Evolutionary conservation across 2,888 invertebrate genomes (phyloP), one percentile per base, ranked within the genome.

Genomic region (Pharmacophagus antenor): DNA sequence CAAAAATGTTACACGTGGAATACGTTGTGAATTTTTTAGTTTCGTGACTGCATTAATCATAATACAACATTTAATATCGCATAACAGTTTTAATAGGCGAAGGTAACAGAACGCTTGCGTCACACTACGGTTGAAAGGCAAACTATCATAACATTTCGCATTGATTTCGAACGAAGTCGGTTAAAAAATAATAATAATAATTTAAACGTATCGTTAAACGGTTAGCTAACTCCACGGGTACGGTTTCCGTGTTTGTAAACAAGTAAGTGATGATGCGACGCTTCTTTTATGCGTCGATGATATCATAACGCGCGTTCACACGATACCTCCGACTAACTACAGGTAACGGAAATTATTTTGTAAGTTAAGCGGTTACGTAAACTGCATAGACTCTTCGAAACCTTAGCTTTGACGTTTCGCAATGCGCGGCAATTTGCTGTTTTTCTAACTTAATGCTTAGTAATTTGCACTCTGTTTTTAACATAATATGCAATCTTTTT

Each of bases 251-350:
- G 65, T 64, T 50, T 23, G 55, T 56, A 60, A 60, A 60, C 55
- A 59, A 54, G 12, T 25, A 15, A 65, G 63, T 65, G 71, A 72
- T 76, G 77, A 79, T 76, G 74, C 62, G 67, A 70, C 69, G 66
- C 47, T 67, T 62, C 64, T 63, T 67, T 66, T 65, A 75, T 59
- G 63, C 56, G 23, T 15, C 66, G 75, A 76, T 84, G 84, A 84
- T 79, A 76, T 84, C 82, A 67, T 62, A 58, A 51, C 18, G 46
- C 23, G 25, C 47, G 25, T 21, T 49, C 48, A 41, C 31, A 37
- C 41, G 37, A 3, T 31, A 31, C 31, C 31, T 12, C 8, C 22
- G 20, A 17, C 1, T 37, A 41, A 42, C 50, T n/a, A 8, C 49
- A 17, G 21, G 42, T 49, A 27, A 10, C n/a, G 21, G 22, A 41